Conservation (phyloP, 2,888 invertebrate species). For the Polydrusus tereticollis region DNA sequence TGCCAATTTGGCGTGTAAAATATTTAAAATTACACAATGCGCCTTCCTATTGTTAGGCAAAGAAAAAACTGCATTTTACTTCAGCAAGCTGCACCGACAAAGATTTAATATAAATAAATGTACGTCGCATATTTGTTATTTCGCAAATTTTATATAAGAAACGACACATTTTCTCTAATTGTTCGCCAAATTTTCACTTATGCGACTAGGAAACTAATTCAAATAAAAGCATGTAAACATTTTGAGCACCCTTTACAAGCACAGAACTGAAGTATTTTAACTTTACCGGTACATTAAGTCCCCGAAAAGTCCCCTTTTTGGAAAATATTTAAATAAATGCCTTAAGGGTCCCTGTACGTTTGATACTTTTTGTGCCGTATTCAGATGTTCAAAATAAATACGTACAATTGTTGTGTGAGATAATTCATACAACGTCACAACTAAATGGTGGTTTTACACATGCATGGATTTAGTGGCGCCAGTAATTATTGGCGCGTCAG, state of each 20-base stretch:
- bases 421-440: no score
- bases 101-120: no score
- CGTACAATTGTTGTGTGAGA: no score
- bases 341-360: neutral
- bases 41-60: no score
- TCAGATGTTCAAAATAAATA: neutral
- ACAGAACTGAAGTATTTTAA: neutral
- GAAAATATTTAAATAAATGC: conserved; percentile 10
- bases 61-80: no score
- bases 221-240: conserved; percentile 1
- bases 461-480: no score
- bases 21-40: no score
- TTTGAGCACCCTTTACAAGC: neutral
- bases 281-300: neutral
- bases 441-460: no score
- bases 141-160: neutral
- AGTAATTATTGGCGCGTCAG: no score
- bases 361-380: neutral
- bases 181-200: neutral
- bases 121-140: no score
- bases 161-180: neutral
- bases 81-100: no score
- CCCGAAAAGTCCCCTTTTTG: neutral
- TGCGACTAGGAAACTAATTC: neutral
- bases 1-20: neutral